These are phyloP conservation scores for Acronicta aceris DNA, from an alignment of 2,888 invertebrate species.

Conservation along the genomic window DNA sequence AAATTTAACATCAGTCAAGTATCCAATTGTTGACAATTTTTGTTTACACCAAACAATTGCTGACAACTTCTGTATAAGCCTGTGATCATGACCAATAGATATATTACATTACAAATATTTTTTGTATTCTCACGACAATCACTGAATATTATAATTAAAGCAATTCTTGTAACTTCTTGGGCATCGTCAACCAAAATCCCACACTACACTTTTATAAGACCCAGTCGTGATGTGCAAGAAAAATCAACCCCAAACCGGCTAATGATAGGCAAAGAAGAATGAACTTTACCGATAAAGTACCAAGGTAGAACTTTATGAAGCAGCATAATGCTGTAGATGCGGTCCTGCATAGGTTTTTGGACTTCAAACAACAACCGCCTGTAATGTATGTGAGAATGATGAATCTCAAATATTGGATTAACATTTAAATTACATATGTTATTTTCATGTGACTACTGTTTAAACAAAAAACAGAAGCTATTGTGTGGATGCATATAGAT, in stretches of 20 bases:
- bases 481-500: slow-evolving; percentile 62
- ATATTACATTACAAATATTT: neutral
- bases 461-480: slow-evolving; percentile 64
- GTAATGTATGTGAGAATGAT: slow-evolving; percentile 74
- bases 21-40: too few species aligned
- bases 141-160: slow-evolving; percentile 1
- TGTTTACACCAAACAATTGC: too few species aligned
- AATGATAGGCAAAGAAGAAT: slow-evolving; percentile 13
- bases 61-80: too few species aligned
- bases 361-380: slow-evolving; percentile 66
- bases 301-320: slow-evolving; percentile 23
- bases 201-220: slow-evolving; percentile 27
- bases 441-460: slow-evolving; percentile 73
- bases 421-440: slow-evolving; percentile 68
- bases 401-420: slow-evolving; percentile 65
- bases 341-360: slow-evolving; percentile 38
- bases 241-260: slow-evolving; percentile 40
- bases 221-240: slow-evolving; percentile 50
- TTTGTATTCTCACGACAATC: neutral
- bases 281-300: slow-evolving; percentile 6
- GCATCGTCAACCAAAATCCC: slow-evolving; percentile 24
- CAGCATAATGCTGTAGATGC: slow-evolving; percentile 13
- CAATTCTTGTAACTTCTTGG: neutral
- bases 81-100: too few species aligned
- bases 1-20: too few species aligned